Evolutionary conservation across 2,888 invertebrate genomes (phyloP).

Genomic region (Diaprepes abbreviatus): DNA sequence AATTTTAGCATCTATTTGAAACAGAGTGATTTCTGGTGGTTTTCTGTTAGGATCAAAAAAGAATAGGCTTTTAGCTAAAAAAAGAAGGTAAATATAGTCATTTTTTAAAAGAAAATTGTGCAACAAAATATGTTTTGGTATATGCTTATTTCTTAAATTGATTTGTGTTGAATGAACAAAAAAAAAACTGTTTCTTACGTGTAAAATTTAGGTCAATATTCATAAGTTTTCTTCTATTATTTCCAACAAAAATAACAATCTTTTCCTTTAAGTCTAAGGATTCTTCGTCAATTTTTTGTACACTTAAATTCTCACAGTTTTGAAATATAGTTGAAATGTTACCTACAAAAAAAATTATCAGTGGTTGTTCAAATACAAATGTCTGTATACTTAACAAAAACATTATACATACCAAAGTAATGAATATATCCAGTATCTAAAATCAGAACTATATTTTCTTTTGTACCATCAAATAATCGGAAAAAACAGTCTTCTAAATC

Average conservation of each 20-base stretch:
- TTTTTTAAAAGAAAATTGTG: no score
- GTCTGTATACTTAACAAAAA: no score
- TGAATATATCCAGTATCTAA: conserved; percentile 79
- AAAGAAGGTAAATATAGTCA: no score
- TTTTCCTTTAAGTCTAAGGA: conserved; percentile 60
- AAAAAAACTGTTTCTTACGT: conserved; percentile 36
- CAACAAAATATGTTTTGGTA: no score
- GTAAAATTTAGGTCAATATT: conserved; percentile 67
- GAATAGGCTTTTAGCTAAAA: conserved; percentile 72
- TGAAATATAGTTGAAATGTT: conserved; percentile 41
- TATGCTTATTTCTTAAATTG: no score
- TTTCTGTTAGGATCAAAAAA: conserved; percentile 69
- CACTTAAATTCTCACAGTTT: conserved; percentile 33
- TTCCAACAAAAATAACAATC: conserved; percentile 71
- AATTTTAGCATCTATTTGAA: conserved; percentile 70
- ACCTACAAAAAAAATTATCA: conserved; percentile 37
- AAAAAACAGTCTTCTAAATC: conserved; percentile 56
- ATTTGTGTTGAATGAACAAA: no score
- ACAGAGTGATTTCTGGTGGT: conserved; percentile 62
- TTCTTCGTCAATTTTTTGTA: conserved; percentile 52
- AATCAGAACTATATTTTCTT: conserved; percentile 71
- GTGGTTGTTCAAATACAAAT: no score
- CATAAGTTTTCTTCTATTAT: conserved; percentile 69
- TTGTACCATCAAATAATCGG: not conserved
- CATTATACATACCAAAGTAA: conserved; percentile 68